Percentiles rank a stretch among this genome's conserved stretches.
Conservation (phyloP, 2,888 invertebrate genomes). For the Coremacera marginata region DNA sequence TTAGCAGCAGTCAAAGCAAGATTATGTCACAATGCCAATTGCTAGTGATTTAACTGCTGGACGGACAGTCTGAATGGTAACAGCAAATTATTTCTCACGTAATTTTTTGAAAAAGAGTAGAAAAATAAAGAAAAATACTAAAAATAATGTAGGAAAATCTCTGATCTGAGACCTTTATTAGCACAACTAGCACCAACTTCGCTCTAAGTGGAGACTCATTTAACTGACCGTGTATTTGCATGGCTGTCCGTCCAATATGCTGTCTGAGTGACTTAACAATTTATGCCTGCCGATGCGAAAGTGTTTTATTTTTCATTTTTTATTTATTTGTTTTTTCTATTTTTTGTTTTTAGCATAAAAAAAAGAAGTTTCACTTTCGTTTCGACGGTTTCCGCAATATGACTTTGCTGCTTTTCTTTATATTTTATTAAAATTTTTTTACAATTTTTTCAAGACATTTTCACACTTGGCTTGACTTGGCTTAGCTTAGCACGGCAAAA, state of each 20-base stretch:
- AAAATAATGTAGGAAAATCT: background rate
- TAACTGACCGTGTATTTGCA: slow-evolving; percentile 40
- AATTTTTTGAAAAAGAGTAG: too few species aligned
- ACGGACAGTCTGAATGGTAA: background rate
- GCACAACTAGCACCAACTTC: slow-evolving; percentile 45
- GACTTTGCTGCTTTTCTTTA: background rate
- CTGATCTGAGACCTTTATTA: slow-evolving; percentile 58
- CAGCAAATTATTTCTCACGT: too few species aligned
- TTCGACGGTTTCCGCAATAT: slow-evolving; percentile 19
- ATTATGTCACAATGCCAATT: background rate
- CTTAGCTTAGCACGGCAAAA: background rate
- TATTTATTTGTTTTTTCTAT: background rate
- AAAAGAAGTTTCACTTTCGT: slow-evolving; percentile 29
- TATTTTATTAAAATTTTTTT: background rate
- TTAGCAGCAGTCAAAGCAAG: background rate
- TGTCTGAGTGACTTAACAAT: background rate
- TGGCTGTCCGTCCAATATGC: slow-evolving; percentile 25
- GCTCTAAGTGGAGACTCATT: background rate
- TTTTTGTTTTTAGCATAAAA: too few species aligned
- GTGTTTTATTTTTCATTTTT: background rate
- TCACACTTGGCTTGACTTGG: slow-evolving; percentile 13
- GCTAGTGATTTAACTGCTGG: background rate
- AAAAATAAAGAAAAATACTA: background rate
- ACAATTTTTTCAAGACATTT: background rate
- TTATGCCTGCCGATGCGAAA: background rate